Evolutionary conservation across 2,797 vertebrate species (phyloP).

Genomic region (Coregonus suidteri): DNA sequence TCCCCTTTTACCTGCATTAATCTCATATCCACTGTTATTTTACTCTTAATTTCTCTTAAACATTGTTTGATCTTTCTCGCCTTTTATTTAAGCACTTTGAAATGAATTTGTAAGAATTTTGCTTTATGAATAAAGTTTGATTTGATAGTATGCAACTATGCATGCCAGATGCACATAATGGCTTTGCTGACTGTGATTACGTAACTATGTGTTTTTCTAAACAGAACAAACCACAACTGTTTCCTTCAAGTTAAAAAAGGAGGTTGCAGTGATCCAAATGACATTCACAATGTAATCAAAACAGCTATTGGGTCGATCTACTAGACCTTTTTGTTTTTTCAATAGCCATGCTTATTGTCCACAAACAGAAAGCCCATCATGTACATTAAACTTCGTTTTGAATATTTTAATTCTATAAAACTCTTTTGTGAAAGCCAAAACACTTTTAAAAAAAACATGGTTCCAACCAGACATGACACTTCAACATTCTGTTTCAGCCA

Average conservation of each 20-base stretch:
- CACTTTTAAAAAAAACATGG: too few relatives aligned
- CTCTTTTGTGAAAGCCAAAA: neutral
- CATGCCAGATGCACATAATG: conserved; percentile 59
- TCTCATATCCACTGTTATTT: too few relatives aligned
- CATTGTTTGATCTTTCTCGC: too few relatives aligned
- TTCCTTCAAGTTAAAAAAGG: too few relatives aligned
- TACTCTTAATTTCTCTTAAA: too few relatives aligned
- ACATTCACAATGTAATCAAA: conserved; percentile 27
- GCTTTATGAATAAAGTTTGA: too few relatives aligned
- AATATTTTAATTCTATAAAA: conserved; percentile 33
- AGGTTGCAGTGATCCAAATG: neutral
- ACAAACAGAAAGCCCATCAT: conserved; percentile 28
- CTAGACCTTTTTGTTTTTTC: conserved; percentile 24
- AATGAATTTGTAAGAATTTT: too few relatives aligned
- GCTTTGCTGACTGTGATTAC: conserved; percentile 40
- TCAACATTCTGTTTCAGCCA: too few relatives aligned
- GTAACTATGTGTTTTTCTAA: conserved; percentile 39
- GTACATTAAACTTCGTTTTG: conserved; percentile 27
- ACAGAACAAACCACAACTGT: neutral
- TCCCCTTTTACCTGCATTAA: too few relatives aligned
- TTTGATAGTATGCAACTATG: conserved; percentile 16
- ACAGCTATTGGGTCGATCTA: neutral
- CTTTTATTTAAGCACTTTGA: too few relatives aligned
- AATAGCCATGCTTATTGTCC: conserved; percentile 26
- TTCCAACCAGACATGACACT: too few relatives aligned